Conservation (phyloP, 2,888 invertebrate species). For the Cryptus armator region DNA sequence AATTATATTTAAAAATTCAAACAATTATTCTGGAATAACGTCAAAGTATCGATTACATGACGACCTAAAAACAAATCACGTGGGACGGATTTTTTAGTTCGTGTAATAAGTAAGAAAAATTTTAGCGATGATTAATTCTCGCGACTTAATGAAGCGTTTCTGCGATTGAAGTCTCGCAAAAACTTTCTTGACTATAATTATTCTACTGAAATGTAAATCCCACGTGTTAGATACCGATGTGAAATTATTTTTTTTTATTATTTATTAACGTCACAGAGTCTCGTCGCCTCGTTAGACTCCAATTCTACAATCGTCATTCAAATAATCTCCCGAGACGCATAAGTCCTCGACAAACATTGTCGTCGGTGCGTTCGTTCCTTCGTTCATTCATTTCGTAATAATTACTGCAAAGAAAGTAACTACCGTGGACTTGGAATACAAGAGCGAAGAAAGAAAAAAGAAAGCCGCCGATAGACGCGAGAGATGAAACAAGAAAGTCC, state of each 20-base stretch:
- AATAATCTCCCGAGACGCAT: constrained; percentile 58
- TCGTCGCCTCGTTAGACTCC: neutral
- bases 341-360: constrained; percentile 73
- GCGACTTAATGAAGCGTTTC: too few species aligned
- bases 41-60: too few species aligned
- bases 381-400: constrained; percentile 79
- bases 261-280: neutral
- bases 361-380: constrained; percentile 75
- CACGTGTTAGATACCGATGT: neutral
- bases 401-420: constrained; percentile 57
- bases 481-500: constrained; percentile 48
- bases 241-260: neutral
- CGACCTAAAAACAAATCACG: too few species aligned
- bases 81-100: too few species aligned
- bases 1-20: too few species aligned
- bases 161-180: neutral
- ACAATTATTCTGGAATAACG: too few species aligned
- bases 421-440: constrained; percentile 15
- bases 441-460: constrained; percentile 21
- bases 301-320: constrained; percentile 37
- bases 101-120: too few species aligned
- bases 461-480: constrained; percentile 33
- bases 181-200: neutral
- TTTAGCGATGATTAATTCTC: too few species aligned
- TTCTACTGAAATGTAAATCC: too few species aligned